These are phyloP conservation scores for Mycalesis mineus DNA, from an alignment of 2,888 invertebrate genomes.

Conservation along the genomic window DNA sequence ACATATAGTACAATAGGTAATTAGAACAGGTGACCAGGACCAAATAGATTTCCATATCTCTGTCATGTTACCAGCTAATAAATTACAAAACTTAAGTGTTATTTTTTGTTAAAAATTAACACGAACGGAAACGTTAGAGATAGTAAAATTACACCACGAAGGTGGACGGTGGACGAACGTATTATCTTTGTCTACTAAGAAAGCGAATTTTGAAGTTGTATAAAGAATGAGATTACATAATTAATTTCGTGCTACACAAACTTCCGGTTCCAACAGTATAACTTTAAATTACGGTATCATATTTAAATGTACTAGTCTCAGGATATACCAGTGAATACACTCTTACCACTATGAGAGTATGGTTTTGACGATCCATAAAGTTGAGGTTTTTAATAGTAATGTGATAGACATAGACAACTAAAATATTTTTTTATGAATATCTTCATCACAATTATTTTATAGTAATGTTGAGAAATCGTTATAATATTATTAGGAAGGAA, in stretches of 20 bases:
- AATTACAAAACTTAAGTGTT: background rate
- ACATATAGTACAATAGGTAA: background rate
- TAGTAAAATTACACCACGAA: background rate
- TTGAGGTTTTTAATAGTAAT: too few relatives aligned
- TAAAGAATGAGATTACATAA: background rate
- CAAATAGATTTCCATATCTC: background rate
- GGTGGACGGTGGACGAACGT: background rate
- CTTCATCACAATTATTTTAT: too few relatives aligned
- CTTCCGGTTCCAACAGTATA: background rate
- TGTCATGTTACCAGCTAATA: background rate
- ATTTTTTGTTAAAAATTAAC: constrained; percentile 1
- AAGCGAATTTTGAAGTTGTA: background rate
- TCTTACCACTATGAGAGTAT: too few relatives aligned
- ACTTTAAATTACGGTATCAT: background rate
- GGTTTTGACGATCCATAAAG: too few relatives aligned
- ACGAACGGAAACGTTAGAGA: constrained; percentile 19
- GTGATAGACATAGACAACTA: too few relatives aligned
- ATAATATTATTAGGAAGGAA: too few relatives aligned
- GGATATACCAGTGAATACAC: background rate
- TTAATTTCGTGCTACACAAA: background rate
- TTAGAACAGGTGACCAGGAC: background rate
- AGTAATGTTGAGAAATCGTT: too few relatives aligned
- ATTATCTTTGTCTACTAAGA: background rate
- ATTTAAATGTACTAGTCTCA: too few relatives aligned
- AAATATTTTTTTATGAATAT: too few relatives aligned